A percentile compares a stretch with the other conserved stretches of the same genome.
Evolutionary conservation across 2,888 invertebrate species (phyloP).

Genomic region (Lycia hirtaria): DNA sequence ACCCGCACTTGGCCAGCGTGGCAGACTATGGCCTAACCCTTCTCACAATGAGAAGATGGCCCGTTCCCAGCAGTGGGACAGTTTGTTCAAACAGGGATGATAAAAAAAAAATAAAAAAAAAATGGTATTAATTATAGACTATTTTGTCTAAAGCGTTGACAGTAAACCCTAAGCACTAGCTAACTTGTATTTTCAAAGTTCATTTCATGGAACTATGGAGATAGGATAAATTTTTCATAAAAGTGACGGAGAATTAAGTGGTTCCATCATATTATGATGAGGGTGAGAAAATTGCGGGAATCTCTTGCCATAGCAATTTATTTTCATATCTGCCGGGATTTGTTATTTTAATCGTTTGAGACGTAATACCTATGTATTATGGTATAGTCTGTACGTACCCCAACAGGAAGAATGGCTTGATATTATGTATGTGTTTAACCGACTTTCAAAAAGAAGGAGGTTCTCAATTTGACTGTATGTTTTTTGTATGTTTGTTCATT

Average conservation of each 20-base stretch:
- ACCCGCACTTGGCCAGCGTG: too few species aligned
- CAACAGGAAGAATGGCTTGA: too few species aligned
- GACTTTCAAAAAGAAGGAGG: too few species aligned
- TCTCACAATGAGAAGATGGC: too few species aligned
- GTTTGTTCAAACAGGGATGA: too few species aligned
- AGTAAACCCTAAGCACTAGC: slow-evolving; percentile 23
- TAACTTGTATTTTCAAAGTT: slow-evolving; percentile 45
- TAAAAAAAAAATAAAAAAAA: background rate
- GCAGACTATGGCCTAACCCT: too few species aligned
- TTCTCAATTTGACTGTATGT: too few species aligned
- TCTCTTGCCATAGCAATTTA: slow-evolving; percentile 19
- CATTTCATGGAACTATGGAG: slow-evolving; percentile 41
- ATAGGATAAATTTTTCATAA: slow-evolving; percentile 54
- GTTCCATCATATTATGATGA: slow-evolving; percentile 45
- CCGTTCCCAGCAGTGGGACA: too few species aligned
- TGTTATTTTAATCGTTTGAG: slow-evolving; percentile 7
- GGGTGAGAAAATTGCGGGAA: slow-evolving; percentile 31
- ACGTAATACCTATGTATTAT: background rate
- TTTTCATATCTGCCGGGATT: slow-evolving; percentile 4
- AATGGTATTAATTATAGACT: background rate
- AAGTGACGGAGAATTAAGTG: slow-evolving; percentile 54
- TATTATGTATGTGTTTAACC: too few species aligned
- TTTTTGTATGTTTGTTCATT: too few species aligned
- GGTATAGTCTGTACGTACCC: too few species aligned
- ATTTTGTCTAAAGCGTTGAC: background rate